Conservation (phyloP, 1,140 invertebrate genomes). For the Araneus ventricosus region DNA sequence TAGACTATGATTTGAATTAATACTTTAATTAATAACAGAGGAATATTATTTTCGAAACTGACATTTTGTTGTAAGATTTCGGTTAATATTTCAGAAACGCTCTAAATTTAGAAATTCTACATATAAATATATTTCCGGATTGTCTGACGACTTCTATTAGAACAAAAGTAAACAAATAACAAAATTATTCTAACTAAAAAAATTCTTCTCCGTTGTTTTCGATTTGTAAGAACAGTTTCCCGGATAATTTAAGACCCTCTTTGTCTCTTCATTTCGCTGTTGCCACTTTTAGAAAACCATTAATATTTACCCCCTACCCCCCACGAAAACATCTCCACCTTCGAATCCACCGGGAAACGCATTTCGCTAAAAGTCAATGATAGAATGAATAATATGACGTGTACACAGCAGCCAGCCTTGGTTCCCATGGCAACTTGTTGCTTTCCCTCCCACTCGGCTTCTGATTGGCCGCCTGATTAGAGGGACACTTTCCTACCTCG, state of each 20-base stretch:
- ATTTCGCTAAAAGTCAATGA: conserved; percentile 63
- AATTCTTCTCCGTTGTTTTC: background rate
- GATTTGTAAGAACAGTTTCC: background rate
- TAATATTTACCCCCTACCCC: conserved; percentile 13
- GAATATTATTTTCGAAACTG: too few relatives aligned
- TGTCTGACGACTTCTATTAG: too few relatives aligned
- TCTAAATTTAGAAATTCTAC: background rate
- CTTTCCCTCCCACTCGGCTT: conserved; percentile 50
- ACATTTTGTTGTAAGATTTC: too few relatives aligned
- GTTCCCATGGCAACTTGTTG: conserved; percentile 73
- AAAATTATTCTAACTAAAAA: background rate
- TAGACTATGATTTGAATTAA: too few relatives aligned
- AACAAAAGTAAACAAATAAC: background rate
- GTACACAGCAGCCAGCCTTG: conserved; percentile 11
- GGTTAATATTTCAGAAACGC: background rate
- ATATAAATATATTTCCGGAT: background rate
- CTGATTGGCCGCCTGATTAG: conserved; percentile 66
- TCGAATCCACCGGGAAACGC: background rate
- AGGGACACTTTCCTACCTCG: conserved; percentile 34
- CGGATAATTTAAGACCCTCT: background rate
- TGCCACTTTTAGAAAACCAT: conserved; percentile 53
- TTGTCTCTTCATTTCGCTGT: background rate
- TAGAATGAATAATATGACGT: conserved; percentile 57
- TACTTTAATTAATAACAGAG: too few relatives aligned
- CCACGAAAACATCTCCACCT: conserved; percentile 25